These are phyloP conservation scores for Adelosebastes latens DNA, from an alignment of 2,797 vertebrate genomes.

Conservation along the genomic window DNA sequence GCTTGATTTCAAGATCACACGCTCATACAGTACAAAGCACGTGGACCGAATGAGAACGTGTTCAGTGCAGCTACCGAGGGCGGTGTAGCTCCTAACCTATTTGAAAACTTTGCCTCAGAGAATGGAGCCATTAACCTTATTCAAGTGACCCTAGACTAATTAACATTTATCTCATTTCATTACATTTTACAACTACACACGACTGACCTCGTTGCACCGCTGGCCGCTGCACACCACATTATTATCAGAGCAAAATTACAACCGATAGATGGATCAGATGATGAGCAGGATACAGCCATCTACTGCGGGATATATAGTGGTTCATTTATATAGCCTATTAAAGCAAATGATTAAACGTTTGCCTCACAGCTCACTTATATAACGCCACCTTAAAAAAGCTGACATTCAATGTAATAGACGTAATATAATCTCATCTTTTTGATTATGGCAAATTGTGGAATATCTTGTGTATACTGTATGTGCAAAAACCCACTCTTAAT, in stretches of 20 bases:
- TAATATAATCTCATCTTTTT: neutral
- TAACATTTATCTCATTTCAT: slow-evolving; percentile 58
- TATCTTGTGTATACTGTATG: neutral
- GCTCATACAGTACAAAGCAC: neutral
- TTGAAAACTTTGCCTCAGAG: slow-evolving; percentile 24
- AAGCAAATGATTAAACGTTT: neutral
- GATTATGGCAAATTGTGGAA: neutral
- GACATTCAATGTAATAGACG: neutral
- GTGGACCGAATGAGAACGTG: neutral
- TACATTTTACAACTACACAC: slow-evolving; percentile 42
- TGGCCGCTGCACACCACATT: slow-evolving; percentile 11
- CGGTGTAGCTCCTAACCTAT: slow-evolving; percentile 1
- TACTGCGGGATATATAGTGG: neutral
- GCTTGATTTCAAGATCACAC: slow-evolving; percentile 31
- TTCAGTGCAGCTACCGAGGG: neutral
- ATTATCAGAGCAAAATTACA: slow-evolving; percentile 27
- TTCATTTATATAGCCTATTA: slow-evolving; percentile 1
- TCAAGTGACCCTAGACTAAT: slow-evolving; percentile 48
- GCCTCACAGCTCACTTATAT: neutral
- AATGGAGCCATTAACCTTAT: slow-evolving; percentile 48
- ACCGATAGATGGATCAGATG: neutral
- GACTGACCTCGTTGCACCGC: slow-evolving; percentile 36
- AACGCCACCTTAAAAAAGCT: neutral
- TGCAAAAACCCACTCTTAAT: neutral
- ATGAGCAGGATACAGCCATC: slow-evolving; percentile 15